Evolutionary conservation across 2,888 invertebrate species (phyloP).

Genomic region (Hydrotaea diabolus): DNA sequence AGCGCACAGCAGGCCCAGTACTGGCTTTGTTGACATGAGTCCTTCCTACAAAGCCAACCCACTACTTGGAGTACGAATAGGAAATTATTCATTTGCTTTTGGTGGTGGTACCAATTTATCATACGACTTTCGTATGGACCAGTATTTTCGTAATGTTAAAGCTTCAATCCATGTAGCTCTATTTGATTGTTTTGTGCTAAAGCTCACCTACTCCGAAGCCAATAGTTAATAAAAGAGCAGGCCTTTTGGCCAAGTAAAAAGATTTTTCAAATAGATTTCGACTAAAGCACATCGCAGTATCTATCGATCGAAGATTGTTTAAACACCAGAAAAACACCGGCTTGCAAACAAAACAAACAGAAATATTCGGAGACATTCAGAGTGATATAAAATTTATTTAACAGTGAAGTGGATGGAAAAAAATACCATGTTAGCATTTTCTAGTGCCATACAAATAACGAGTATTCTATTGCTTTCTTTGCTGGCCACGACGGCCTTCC

Average conservation of each 20-base stretch:
- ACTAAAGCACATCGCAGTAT: constrained; percentile 47
- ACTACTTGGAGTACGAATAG: no score
- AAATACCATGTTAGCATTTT: constrained; percentile 53
- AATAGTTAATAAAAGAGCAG: constrained; percentile 61
- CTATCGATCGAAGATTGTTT: neutral
- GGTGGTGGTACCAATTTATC: neutral
- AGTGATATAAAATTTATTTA: neutral
- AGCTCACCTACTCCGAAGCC: constrained; percentile 29
- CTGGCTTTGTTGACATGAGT: no score
- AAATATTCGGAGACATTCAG: neutral
- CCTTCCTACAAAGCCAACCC: no score
- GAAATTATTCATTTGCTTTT: no score
- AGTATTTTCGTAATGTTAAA: constrained; percentile 29
- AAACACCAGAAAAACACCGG: neutral
- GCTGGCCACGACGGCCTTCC: constrained; percentile 82
- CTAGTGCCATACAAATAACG: constrained; percentile 65
- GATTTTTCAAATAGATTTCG: constrained; percentile 60
- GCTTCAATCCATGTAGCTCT: constrained; percentile 40
- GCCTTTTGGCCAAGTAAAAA: constrained; percentile 58
- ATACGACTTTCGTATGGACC: neutral
- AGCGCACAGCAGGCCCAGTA: no score
- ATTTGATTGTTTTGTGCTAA: neutral
- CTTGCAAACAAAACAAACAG: neutral
- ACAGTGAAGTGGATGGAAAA: constrained; percentile 49
- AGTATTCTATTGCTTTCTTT: constrained; percentile 78